phyloP scores from a whole-genome alignment of 2,797 vertebrate species.

The Rhinella marina region DNA sequence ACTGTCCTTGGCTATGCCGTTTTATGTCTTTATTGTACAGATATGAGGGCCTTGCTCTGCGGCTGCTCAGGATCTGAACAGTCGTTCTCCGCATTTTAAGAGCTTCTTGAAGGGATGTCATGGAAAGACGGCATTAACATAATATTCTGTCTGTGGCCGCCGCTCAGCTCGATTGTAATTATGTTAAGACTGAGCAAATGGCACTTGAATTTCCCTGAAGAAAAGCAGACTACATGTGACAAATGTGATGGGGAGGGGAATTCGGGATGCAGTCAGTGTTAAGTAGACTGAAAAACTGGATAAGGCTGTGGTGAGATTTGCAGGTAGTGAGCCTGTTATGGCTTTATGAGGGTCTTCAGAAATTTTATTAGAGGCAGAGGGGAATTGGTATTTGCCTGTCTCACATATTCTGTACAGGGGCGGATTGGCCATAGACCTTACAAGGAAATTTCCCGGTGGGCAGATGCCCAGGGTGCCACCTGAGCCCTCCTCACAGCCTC shows the following conservation, averaged over 20 bases:
- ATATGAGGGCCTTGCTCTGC: background rate
- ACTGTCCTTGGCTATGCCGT: background rate
- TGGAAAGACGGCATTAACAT: slow-evolving; percentile 26
- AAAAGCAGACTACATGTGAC: slow-evolving; percentile 6
- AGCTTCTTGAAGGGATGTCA: background rate
- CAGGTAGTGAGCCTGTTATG: background rate
- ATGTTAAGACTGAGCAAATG: slow-evolving; percentile 6
- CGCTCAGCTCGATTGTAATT: slow-evolving; percentile 16
- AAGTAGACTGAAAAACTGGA: background rate
- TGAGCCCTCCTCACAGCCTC: too few relatives aligned
- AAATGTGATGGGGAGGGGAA: background rate
- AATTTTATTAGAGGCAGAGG: background rate
- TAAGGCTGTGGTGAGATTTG: background rate
- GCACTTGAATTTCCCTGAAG: slow-evolving; percentile 18
- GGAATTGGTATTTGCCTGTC: background rate
- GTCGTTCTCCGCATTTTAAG: background rate
- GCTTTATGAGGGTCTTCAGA: background rate
- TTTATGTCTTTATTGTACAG: background rate
- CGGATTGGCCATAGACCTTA: too few relatives aligned
- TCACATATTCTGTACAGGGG: too few relatives aligned
- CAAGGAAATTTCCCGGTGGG: too few relatives aligned
- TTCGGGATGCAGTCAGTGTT: slow-evolving; percentile 2
- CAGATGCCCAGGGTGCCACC: too few relatives aligned
- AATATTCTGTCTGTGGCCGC: background rate
- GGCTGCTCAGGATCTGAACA: background rate